phyloP scores from a whole-genome alignment of 2,113 vertebrate species.

The Halichoeres trimaculatus region DNA sequence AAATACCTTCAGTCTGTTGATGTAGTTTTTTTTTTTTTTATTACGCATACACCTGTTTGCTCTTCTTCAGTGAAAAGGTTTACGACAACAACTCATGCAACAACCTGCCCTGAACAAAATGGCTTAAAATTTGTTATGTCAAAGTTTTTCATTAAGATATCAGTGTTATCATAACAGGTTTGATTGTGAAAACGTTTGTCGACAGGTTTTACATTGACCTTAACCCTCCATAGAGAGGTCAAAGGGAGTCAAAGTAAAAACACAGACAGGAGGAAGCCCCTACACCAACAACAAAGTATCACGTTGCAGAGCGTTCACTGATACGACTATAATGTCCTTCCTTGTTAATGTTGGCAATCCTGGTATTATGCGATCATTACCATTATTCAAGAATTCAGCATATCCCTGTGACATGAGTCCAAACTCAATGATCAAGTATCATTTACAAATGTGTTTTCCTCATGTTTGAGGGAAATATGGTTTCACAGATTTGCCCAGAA shows the following conservation, averaged over 20 bases:
- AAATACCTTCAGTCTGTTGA: neutral
- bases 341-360: slow-evolving; percentile 21
- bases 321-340: slow-evolving; percentile 45
- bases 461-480: slow-evolving; percentile 38
- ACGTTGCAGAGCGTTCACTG: slow-evolving; percentile 36
- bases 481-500: slow-evolving; percentile 50
- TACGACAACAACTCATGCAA: too few relatives aligned
- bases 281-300: slow-evolving; percentile 33
- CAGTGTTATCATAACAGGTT: neutral
- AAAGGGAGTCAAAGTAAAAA: neutral
- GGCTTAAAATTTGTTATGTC: neutral
- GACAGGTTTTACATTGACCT: slow-evolving; percentile 4
- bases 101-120: too few relatives aligned
- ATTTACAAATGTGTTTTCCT: slow-evolving; percentile 54
- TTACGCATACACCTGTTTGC: neutral
- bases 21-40: neutral
- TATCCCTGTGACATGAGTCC: slow-evolving; percentile 22
- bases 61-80: neutral
- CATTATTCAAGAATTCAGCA: slow-evolving; percentile 35
- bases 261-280: slow-evolving; percentile 1
- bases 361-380: slow-evolving; percentile 51
- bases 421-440: slow-evolving; percentile 36
- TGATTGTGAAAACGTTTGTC: too few relatives aligned
- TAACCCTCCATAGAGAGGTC: slow-evolving; percentile 3
- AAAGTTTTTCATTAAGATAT: neutral